A percentile compares a stretch with the other conserved stretches of the same genome.
Evolutionary conservation across 2,888 invertebrate genomes (phyloP).

Genomic region (Crematogaster levior): DNA sequence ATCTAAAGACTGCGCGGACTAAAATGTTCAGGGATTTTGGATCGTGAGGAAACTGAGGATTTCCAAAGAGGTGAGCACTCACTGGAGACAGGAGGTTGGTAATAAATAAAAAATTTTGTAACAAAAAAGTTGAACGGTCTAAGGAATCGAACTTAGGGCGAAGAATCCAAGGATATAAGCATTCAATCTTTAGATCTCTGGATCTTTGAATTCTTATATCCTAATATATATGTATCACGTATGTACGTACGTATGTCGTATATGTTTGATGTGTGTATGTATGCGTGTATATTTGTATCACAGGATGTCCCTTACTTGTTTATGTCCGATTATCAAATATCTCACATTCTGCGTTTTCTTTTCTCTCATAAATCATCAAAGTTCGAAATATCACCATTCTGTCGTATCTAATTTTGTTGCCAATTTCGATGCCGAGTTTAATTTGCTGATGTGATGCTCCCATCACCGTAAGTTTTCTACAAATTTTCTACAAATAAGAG

Average conservation of each 20-base stretch:
- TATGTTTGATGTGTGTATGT: background rate
- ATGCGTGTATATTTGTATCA: background rate
- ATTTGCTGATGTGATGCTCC: background rate
- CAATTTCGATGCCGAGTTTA: background rate
- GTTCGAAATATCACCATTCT: background rate
- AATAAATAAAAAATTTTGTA: conserved; percentile 22
- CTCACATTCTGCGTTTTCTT: background rate
- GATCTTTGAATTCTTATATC: conserved; percentile 51
- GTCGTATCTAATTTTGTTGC: background rate
- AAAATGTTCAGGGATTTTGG: background rate
- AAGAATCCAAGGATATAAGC: conserved; percentile 53
- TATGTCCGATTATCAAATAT: background rate
- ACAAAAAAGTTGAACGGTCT: background rate
- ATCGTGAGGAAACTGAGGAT: background rate
- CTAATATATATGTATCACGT: conserved; percentile 61
- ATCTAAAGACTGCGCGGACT: background rate
- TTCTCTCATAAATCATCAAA: background rate
- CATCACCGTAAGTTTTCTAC: background rate
- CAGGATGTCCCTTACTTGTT: conserved; percentile 26
- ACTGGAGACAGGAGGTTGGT: background rate
- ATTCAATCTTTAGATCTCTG: conserved; percentile 35
- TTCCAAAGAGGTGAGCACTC: background rate
- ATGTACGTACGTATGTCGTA: conserved; percentile 31
- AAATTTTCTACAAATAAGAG: conserved; percentile 7
- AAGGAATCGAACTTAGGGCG: background rate